Evolutionary conservation across 2,888 invertebrate genomes (phyloP).

Genomic region (Chymomyza fuscimana): DNA sequence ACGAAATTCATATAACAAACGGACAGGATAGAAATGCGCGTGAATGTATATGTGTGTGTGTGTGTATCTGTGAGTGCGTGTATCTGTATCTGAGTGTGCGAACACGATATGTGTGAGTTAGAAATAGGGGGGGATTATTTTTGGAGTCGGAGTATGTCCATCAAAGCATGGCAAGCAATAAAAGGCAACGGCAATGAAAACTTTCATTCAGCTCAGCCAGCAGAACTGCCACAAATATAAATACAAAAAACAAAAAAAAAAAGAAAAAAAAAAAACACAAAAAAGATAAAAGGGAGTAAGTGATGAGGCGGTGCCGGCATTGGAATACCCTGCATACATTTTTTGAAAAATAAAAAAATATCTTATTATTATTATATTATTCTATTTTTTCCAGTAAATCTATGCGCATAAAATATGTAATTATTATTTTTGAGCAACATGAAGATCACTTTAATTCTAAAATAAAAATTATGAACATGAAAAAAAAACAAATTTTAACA

Average conservation of each 20-base stretch:
- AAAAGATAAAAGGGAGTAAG: not conserved
- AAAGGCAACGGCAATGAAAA: slow-evolving; percentile 57
- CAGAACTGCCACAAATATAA: slow-evolving; percentile 12
- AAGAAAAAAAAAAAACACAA: slow-evolving; percentile 5
- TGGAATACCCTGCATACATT: slow-evolving; percentile 17
- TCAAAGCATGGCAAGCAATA: slow-evolving; percentile 54
- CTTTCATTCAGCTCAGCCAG: slow-evolving; percentile 13
- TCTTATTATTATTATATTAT: too few relatives aligned
- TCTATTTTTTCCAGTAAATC: too few relatives aligned
- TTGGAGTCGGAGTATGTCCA: slow-evolving; percentile 27
- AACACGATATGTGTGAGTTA: not conserved
- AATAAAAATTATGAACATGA: too few relatives aligned
- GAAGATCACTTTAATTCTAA: too few relatives aligned
- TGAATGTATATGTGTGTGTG: too few relatives aligned
- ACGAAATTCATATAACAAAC: slow-evolving; percentile 34
- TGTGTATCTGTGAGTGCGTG: not conserved
- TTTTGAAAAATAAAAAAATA: too few relatives aligned
- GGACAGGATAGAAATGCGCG: not conserved
- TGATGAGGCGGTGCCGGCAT: not conserved
- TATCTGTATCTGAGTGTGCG: too few relatives aligned
- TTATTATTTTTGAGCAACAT: too few relatives aligned
- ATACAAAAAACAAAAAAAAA: slow-evolving; percentile 39
- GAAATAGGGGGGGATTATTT: slow-evolving; percentile 17
- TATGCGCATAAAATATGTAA: too few relatives aligned
- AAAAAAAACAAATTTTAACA: too few relatives aligned